phyloP scores from a whole-genome alignment of 2,113 vertebrate species.

The Festucalex cinctus region DNA sequence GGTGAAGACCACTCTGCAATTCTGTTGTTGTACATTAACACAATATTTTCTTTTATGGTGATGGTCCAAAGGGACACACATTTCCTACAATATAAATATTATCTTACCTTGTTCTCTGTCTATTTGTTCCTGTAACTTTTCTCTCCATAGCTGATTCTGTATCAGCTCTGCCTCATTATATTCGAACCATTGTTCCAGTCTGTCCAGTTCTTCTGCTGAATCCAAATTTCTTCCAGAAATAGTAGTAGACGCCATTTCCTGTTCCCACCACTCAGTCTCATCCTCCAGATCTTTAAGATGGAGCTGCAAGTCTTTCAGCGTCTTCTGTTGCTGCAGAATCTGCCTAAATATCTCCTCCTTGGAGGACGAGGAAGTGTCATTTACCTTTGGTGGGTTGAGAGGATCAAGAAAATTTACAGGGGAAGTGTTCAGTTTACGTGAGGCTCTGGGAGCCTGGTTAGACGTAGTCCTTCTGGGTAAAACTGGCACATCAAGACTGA shows the following conservation, averaged over 20 bases:
- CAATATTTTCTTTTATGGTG: background rate
- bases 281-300: conserved; percentile 70
- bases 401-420: conserved; percentile 8
- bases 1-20: conserved; percentile 69
- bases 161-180: conserved; percentile 76
- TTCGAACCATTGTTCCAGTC: conserved; percentile 68
- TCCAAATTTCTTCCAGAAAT: background rate
- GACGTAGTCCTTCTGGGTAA: conserved; percentile 25
- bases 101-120: conserved; percentile 71
- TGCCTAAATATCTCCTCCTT: conserved; percentile 79
- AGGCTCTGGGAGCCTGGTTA: conserved; percentile 33
- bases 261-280: conserved; percentile 70
- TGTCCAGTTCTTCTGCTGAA: conserved; percentile 9
- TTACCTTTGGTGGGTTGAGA: background rate
- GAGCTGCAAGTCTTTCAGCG: conserved; percentile 71
- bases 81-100: background rate
- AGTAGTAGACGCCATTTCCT: background rate
- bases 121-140: conserved; percentile 74
- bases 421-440: conserved; percentile 35
- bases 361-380: conserved; percentile 19
- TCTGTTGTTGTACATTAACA: conserved; percentile 38
- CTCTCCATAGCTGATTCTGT: conserved; percentile 76
- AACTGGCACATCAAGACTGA: conserved; percentile 68
- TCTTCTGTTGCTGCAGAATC: conserved; percentile 76
- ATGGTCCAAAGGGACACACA: background rate